These are phyloP conservation scores for Idaea biselata DNA, from an alignment of 2,888 invertebrate species.

Conservation along the genomic window DNA sequence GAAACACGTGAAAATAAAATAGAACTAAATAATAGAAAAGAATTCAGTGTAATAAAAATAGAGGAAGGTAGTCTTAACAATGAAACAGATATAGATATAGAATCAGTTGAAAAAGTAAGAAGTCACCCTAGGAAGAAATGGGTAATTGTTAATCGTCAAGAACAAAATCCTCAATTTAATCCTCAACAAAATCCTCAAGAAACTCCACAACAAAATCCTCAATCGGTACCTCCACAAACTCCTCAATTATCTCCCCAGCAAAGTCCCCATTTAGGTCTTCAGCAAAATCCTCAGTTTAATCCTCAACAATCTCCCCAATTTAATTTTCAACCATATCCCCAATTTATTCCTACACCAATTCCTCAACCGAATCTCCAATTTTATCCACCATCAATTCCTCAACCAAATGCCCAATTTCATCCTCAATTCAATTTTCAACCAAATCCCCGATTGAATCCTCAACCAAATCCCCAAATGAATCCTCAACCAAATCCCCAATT, in stretches of 20 bases:
- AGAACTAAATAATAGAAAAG: neutral
- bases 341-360: too few relatives aligned
- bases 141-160: neutral
- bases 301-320: too few relatives aligned
- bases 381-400: too few relatives aligned
- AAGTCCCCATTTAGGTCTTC: too few relatives aligned
- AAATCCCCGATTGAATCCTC: neutral
- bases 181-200: neutral
- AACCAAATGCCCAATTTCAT: too few relatives aligned
- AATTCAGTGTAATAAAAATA: neutral
- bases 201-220: neutral
- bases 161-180: neutral
- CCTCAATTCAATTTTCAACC: too few relatives aligned
- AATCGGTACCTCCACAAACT: neutral
- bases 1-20: neutral
- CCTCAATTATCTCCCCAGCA: neutral
- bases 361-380: too few relatives aligned
- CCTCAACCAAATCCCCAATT: neutral
- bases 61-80: neutral
- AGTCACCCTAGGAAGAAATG: neutral
- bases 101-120: neutral
- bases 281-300: neutral
- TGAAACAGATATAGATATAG: neutral
- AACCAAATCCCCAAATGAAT: neutral
- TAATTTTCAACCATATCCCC: too few relatives aligned